A percentile compares a stretch with the other conserved stretches of the same genome.
phyloP scores from a whole-genome alignment of 2,888 invertebrate species.

The Tenthredo notha region DNA sequence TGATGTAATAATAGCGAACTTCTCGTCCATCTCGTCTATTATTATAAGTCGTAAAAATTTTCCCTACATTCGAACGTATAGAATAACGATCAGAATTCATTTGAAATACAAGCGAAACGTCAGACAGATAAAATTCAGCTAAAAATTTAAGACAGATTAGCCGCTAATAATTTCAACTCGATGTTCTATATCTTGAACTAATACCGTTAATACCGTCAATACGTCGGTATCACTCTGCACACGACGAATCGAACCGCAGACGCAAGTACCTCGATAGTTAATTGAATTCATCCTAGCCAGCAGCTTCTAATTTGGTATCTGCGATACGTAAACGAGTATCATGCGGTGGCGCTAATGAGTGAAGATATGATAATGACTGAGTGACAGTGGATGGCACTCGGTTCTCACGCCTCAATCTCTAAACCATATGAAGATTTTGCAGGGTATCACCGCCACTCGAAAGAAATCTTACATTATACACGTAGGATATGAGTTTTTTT shows the following conservation, averaged over 20 bases:
- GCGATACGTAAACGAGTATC: conserved; percentile 33
- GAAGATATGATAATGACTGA: conserved; percentile 49
- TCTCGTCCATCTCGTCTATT: too few species aligned
- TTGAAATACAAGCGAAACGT: neutral
- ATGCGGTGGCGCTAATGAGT: conserved; percentile 46
- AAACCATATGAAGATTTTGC: neutral
- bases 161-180: neutral
- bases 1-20: neutral
- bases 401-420: conserved; percentile 42
- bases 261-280: neutral
- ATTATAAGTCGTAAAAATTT: neutral
- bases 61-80: neutral
- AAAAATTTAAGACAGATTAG: neutral
- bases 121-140: neutral
- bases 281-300: neutral
- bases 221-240: neutral
- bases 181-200: neutral
- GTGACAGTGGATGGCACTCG: conserved; percentile 48
- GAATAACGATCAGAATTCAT: neutral
- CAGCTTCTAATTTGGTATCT: neutral
- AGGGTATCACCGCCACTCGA: neutral
- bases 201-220: neutral
- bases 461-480: neutral
- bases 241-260: neutral
- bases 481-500: neutral